phyloP scores from a whole-genome alignment of 2,113 vertebrate species.

The Pungitius pungitius region DNA sequence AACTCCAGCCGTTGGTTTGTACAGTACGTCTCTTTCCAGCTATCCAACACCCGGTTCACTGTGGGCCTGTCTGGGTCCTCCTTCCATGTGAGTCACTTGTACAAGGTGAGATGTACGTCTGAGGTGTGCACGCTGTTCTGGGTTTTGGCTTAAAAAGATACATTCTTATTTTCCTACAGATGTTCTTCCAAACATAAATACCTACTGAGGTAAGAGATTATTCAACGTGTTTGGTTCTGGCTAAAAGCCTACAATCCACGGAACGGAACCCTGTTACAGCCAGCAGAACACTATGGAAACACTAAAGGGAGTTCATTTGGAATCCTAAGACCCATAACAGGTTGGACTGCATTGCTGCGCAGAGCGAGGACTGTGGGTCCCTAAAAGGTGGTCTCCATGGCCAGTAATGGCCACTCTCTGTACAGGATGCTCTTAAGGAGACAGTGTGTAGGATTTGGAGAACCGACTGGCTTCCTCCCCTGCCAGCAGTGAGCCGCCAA shows the following conservation, averaged over 20 bases:
- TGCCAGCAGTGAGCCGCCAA: too few relatives aligned
- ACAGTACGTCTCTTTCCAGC: not conserved
- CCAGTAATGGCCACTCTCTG: not conserved
- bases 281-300: not conserved
- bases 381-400: not conserved
- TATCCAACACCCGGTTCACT: not conserved
- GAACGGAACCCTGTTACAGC: not conserved
- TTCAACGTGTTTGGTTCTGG: not conserved
- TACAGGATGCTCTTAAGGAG: not conserved
- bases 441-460: not conserved
- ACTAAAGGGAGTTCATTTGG: not conserved
- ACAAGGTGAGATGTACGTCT: not conserved
- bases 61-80: not conserved
- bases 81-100: not conserved
- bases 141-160: slow-evolving; percentile 1
- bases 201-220: not conserved
- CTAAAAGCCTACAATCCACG: not conserved
- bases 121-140: not conserved
- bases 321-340: not conserved
- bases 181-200: not conserved
- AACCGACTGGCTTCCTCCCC: too few relatives aligned
- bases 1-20: not conserved
- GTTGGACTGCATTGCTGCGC: not conserved
- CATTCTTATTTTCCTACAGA: not conserved
- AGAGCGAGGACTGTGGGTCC: not conserved